Percentiles rank a stretch among this genome's conserved stretches.
Evolutionary conservation across 2,797 vertebrate species (phyloP).

Genomic region (Pseudochirops cupreus): DNA sequence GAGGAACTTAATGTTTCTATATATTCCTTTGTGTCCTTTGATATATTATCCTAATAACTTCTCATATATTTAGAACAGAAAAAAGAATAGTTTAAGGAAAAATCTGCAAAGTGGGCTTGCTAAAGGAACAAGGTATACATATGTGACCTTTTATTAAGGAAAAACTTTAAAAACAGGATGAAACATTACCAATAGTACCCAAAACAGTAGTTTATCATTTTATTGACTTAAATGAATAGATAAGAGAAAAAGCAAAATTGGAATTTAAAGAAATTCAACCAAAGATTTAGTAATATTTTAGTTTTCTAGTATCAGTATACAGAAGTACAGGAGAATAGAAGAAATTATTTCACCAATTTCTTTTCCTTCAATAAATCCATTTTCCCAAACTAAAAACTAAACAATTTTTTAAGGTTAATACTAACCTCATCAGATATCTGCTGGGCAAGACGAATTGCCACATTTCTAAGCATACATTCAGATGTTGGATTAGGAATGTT

Average conservation of each 20-base stretch:
- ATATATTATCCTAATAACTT: background rate
- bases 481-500: conserved; percentile 99
- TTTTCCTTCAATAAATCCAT: background rate
- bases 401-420: conserved; percentile 64
- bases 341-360: background rate
- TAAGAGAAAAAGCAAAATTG: background rate
- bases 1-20: background rate
- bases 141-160: background rate
- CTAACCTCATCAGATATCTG: conserved; percentile 99
- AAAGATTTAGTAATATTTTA: background rate
- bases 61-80: background rate
- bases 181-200: background rate
- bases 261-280: background rate
- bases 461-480: conserved; percentile 99
- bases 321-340: background rate
- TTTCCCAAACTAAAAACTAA: background rate
- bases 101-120: background rate
- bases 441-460: conserved; percentile 98
- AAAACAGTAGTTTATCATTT: background rate
- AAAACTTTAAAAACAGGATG: background rate
- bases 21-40: background rate
- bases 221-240: background rate
- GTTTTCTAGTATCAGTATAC: background rate
- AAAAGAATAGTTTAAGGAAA: background rate
- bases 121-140: background rate